Evolutionary conservation across 2,888 invertebrate genomes (phyloP).

Genomic region (Odontothrips loti): DNA sequence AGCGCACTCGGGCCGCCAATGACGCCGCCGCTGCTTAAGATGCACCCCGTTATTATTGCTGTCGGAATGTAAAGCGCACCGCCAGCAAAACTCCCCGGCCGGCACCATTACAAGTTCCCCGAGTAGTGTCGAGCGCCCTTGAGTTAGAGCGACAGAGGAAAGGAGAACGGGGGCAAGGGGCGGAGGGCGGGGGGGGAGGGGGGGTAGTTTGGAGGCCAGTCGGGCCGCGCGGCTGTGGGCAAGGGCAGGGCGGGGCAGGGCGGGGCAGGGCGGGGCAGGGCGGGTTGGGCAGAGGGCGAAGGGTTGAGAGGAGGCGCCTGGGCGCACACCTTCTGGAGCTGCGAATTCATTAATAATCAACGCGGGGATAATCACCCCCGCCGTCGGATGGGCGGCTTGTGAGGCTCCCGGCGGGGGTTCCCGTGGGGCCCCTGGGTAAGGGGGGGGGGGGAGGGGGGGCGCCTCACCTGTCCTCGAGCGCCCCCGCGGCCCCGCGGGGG

Average conservation of each 20-base stretch:
- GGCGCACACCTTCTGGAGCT: constrained; percentile 20
- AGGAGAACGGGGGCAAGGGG: too few species aligned
- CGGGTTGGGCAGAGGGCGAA: not conserved
- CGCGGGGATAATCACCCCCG: not conserved
- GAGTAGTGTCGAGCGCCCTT: too few species aligned
- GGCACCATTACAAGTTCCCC: too few species aligned
- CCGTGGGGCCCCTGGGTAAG: too few species aligned
- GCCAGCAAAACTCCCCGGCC: too few species aligned
- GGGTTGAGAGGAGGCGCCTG: not conserved
- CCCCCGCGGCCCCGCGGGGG: not conserved
- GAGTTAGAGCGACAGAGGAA: too few species aligned
- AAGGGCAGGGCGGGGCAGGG: not conserved
- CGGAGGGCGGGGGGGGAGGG: too few species aligned
- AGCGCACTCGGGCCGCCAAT: too few species aligned
- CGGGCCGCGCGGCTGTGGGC: not conserved
- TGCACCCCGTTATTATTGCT: too few species aligned
- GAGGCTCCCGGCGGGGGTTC: not conserved
- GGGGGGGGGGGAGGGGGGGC: not conserved
- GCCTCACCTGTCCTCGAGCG: not conserved
- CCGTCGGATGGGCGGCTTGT: not conserved
- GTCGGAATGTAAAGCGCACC: too few species aligned
- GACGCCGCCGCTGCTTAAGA: too few species aligned
- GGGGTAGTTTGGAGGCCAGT: too few species aligned
- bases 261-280: not conserved
- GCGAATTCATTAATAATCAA: constrained; percentile 25